Conservation (phyloP, 2,888 invertebrate species). For the Ophioninae sp. region DNA sequence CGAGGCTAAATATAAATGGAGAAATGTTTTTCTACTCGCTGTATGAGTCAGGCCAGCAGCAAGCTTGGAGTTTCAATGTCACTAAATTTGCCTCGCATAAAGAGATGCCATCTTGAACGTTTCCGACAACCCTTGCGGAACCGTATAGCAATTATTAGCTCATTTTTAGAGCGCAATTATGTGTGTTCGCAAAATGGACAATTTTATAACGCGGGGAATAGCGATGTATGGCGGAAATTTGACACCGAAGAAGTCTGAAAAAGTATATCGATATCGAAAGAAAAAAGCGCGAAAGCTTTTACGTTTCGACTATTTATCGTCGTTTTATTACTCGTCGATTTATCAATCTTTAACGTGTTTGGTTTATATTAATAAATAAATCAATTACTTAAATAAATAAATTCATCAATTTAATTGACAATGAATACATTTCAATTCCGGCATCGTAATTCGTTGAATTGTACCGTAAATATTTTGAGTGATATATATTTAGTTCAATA, state of each 20-base stretch:
- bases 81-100: not conserved
- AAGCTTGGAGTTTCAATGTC: not conserved
- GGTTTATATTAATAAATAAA: no score
- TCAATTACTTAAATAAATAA: no score
- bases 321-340: no score
- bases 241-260: not conserved
- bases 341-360: no score
- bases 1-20: constrained; percentile 41
- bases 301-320: no score
- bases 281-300: not conserved
- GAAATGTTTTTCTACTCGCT: not conserved
- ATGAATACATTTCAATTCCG: no score
- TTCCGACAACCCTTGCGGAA: not conserved
- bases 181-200: not conserved
- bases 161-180: not conserved
- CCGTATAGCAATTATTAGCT: not conserved
- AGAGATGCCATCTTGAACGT: not conserved
- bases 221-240: not conserved
- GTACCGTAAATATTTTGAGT: no score
- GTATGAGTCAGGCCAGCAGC: not conserved
- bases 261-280: not conserved
- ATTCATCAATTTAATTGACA: no score
- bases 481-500: no score
- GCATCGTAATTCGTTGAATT: no score
- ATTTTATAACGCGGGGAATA: not conserved